Conservation (phyloP, 2,797 vertebrate species). For the Chelmon rostratus region DNA sequence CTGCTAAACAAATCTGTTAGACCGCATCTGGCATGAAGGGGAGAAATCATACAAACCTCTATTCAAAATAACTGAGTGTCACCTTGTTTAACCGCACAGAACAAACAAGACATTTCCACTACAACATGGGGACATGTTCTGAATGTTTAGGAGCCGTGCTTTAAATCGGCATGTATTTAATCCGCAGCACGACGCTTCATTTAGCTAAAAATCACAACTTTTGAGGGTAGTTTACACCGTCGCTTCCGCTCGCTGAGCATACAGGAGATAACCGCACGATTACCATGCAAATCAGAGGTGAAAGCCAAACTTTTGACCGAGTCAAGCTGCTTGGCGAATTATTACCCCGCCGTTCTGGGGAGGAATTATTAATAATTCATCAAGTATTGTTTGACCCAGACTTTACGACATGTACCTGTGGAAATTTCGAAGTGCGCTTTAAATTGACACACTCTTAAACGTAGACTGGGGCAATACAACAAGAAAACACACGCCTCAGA, state of each 20-base stretch:
- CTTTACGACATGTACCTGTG: accelerated
- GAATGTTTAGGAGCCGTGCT: neutral
- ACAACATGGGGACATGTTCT: neutral
- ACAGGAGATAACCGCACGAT: neutral
- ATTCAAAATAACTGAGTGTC: neutral
- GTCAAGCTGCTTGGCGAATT: neutral
- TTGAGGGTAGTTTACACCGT: neutral
- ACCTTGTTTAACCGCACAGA: neutral
- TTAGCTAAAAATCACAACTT: neutral
- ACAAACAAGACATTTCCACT: neutral
- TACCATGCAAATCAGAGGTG: too few species aligned
- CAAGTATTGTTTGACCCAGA: accelerated
- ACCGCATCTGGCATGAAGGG: neutral
- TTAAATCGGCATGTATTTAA: neutral
- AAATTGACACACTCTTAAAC: neutral
- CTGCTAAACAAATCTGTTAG: neutral
- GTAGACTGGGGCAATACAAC: accelerated
- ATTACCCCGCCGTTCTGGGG: neutral
- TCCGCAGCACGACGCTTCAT: neutral
- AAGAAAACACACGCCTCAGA: too few species aligned
- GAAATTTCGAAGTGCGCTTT: neutral
- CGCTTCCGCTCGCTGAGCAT: too few species aligned
- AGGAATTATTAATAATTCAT: neutral
- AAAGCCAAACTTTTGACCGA: neutral
- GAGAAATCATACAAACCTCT: neutral